Base-by-base conservation (phyloP, 2,888 invertebrate genomes). In the Mythimna lalbum region DNA sequence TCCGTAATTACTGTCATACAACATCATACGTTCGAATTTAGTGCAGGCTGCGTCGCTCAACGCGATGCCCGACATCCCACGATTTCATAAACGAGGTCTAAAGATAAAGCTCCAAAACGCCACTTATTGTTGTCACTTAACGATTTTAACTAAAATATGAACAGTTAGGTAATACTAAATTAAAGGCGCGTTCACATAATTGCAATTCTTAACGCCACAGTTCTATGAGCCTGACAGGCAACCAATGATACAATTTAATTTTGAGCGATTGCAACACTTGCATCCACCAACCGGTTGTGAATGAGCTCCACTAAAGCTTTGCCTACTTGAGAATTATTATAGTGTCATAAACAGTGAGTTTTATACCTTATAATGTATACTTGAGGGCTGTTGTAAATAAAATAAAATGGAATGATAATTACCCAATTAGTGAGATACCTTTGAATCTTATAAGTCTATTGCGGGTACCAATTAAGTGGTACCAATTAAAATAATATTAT, bases 381-480 rank as follows among this genome's bases (percentile, higher is more conserved):
- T 55, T 9, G 49, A 68, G 49, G 53, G 63, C 52, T 55, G 27
- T 52, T 49, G 23, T 72, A 69, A 76, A 61, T 39, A 47, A 7
- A 23, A 36, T 27, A 39, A 47, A 43, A 39, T 19, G 43, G 4
- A 47, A 21, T 27, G 12, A 23, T 49, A 4, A 73, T 55, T 17
- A 23, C 19, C 55, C 55, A 68, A 73, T 76, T 76, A 55, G 10
- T 61, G 17, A 56, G 4, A 27, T 12, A n/a, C 10, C 6, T 27
- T 27, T 27, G 17, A 53, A 52, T 52, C 12, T 52, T 23, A 23
- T 23, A 14, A 14, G 12, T 0, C 10, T 52, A 43, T 43, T 5
- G 17, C 6, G 1, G 43, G 43, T 43, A 17, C 43, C 17, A 43
- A 43, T 43, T 43, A 43, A 47, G 19, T 19, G 19, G 47, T 17